A percentile compares a stretch with the other conserved stretches of the same genome.
Conservation (phyloP, 2,113 vertebrate species). For the Apaloderma vittatum region DNA sequence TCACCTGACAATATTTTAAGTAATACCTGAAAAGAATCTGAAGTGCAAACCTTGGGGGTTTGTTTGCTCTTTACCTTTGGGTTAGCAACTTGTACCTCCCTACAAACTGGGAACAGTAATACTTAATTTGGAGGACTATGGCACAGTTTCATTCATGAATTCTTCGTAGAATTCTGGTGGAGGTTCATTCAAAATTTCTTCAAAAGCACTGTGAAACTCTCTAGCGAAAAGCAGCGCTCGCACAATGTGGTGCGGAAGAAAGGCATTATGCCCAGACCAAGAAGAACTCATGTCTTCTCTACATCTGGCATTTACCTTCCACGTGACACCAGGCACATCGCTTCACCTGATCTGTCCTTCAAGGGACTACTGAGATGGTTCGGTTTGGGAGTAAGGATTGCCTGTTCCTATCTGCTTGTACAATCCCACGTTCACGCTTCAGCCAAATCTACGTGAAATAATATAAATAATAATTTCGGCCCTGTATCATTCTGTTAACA, state of each 20-base stretch:
- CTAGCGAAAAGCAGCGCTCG: neutral
- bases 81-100: neutral
- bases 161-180: neutral
- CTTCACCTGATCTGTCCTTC: neutral
- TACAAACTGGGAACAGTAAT: neutral
- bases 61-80: neutral
- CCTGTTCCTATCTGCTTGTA: neutral
- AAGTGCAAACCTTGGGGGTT: neutral
- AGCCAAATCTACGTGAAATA: neutral
- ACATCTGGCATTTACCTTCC: neutral
- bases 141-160: neutral
- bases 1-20: neutral
- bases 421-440: neutral
- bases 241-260: neutral
- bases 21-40: neutral
- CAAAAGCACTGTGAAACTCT: neutral
- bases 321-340: neutral
- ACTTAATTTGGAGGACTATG: neutral
- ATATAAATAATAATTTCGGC: neutral
- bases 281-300: neutral
- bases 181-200: neutral
- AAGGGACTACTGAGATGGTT: neutral
- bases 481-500: neutral
- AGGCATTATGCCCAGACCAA: neutral
- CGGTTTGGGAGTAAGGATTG: neutral